Base-by-base conservation (phyloP, 2,113 vertebrate species). In the Phyllostomus discolor region DNA sequence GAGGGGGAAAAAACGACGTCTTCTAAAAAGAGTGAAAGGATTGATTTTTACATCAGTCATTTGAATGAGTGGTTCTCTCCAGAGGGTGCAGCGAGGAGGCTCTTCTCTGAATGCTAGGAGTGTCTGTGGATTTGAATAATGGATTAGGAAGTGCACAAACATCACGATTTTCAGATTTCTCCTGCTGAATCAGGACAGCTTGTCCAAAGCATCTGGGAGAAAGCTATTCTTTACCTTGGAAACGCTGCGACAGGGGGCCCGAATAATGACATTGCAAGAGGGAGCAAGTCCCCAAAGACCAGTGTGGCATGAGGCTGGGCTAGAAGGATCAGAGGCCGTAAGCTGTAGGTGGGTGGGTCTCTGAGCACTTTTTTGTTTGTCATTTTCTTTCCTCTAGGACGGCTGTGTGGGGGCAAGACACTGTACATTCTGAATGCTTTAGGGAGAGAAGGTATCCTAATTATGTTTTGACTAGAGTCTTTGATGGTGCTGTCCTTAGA, bases 91-190 rank as follows among this genome's bases (percentile, higher is more conserved):
- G 22, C 57, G 78, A 83, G 54, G 89, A 89, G 70, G 67, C 90
- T 59, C 15, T 50, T 75, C 50, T 67, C 62, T 95, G 95, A 95
- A 92, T 35, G 86, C 88, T 41, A 76, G 28, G 50, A 38, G 80
- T 93, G 87, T 93, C 93, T 96, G 12, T 50, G 67, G 90, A 95
- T 97, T 95, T 97, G 97, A 97, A 96, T 98, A 97, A 97, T 95
- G 96, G 97, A 96, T 97, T 95, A 96, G 89, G 83, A 95, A 96
- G 87, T 28, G 24, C 75, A 78, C 80, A 97, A 88, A 95, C 95
- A 96, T 95, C 95, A 96, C 72, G 57, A 95, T 96, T 94, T 97
- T 96, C 79, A 93, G 95, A 97, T 96, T 97, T 97, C 87, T 97
- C 93, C 87, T 92, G 95, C 92, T 94, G 95, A 95, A 97, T 96